These are phyloP conservation scores for Ptilorrhoa leucosticta DNA, from an alignment of 2,113 vertebrate species.

Conservation along the genomic window DNA sequence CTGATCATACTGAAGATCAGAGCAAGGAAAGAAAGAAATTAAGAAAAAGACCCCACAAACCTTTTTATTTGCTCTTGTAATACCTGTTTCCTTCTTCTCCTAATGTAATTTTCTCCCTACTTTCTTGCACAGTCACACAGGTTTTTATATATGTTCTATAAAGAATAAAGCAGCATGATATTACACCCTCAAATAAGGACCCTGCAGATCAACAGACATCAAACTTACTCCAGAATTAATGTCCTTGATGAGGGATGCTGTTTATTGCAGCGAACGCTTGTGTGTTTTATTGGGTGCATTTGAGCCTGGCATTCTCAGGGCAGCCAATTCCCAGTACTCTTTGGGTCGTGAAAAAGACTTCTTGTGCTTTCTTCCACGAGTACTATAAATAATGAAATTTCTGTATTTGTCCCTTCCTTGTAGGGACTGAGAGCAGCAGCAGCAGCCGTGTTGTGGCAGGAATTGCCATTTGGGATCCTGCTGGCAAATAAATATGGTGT, in stretches of 20 bases:
- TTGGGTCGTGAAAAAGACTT: not conserved
- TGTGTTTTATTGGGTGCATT: not conserved
- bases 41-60: not conserved
- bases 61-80: not conserved
- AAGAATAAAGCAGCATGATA: not conserved
- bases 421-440: not conserved
- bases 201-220: not conserved
- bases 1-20: not conserved
- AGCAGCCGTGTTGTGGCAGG: not conserved
- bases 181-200: not conserved
- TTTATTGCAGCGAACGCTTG: not conserved
- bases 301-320: not conserved
- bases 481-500: conserved; percentile 17
- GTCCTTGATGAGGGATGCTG: not conserved
- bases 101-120: not conserved
- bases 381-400: not conserved
- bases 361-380: not conserved
- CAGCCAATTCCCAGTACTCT: not conserved
- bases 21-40: not conserved
- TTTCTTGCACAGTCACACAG: not conserved
- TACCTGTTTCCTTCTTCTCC: not conserved
- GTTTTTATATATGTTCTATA: not conserved
- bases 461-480: conserved; percentile 5
- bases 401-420: not conserved
- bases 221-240: not conserved